Evolutionary conservation across 2,797 vertebrate genomes (phyloP), one percentile per base, ranked within the genome.

Genomic region (Smutsia temminckii): DNA sequence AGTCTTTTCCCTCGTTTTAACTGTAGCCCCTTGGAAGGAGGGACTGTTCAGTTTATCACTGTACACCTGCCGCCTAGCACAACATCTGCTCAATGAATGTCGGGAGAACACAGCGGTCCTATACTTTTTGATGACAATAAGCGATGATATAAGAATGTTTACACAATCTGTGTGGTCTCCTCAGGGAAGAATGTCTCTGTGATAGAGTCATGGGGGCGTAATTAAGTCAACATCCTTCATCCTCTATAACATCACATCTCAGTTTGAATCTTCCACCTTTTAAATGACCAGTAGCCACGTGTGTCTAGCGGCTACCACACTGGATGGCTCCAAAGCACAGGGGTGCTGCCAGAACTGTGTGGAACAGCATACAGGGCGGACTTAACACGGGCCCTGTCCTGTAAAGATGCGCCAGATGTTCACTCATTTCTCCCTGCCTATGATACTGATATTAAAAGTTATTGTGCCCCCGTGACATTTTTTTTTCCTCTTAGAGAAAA

Each of bases 401-500:
- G 14, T 55, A 9, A 32, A 61, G n/a, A 40, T 1, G 10, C 4
- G 7, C 17, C 34, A 40, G 40, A 34, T 0, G 1, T 34, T 32
- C 3, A 1, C 18, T 68, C 42, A 37, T 51, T 79, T 77, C 34
- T 68, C 49, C 25, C 29, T 25, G 25, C 11, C 21, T 37, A 3
- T 32, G 32, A 64, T 49, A 42, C 51, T 63, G 21, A 25, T 27
- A 20, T 84, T 40, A 46, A 66, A 93, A 77, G 17, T 11, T 8
- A 66, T 53, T n/a, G 1, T 40, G 51, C 3, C 46, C 10, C 46
- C 32, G 2, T 18, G 59, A 29, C 18, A 66, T 32, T 14, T 37
- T 83, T 91, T 83, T 91, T 93, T 74, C 42, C 49, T 72, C 17
- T 69, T 85, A 64, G 25, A 21, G 11, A 79, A 75, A 88, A 53